These are phyloP conservation scores for Paramisgurnus dabryanus DNA, from an alignment of 2,113 vertebrate species.

Conservation along the genomic window DNA sequence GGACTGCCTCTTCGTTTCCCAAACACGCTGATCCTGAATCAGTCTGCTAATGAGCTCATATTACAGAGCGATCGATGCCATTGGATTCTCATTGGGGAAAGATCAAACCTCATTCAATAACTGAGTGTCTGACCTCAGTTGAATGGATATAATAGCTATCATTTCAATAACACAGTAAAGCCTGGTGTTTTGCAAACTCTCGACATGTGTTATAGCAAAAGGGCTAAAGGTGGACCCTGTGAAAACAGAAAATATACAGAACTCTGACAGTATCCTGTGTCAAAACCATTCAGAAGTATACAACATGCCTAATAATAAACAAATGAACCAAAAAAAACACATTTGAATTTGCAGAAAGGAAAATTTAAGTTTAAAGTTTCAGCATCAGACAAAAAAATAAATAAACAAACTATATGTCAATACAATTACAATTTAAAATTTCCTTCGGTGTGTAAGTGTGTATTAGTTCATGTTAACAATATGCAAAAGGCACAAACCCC, in stretches of 20 bases:
- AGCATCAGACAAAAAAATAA: no score
- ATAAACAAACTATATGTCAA: no score
- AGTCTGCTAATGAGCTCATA: conserved; percentile 86
- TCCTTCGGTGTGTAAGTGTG: no score
- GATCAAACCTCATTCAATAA: conserved; percentile 58
- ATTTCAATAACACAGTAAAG: conserved; percentile 50
- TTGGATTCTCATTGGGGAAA: conserved; percentile 57
- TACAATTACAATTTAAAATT: no score
- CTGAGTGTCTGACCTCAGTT: conserved; percentile 58
- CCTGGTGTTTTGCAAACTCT: conserved; percentile 55
- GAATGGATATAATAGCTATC: conserved; percentile 48
- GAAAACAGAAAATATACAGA: background rate
- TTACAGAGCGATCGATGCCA: conserved; percentile 81
- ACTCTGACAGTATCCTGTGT: background rate
- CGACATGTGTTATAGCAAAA: conserved; percentile 37
- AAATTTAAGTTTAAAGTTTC: no score
- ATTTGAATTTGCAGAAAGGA: no score
- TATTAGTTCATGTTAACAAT: no score
- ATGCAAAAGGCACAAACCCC: no score
- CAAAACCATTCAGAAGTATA: background rate
- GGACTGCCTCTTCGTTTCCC: conserved; percentile 82
- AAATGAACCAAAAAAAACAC: background rate
- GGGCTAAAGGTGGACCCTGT: conserved; percentile 30
- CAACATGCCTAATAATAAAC: background rate
- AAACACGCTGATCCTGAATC: conserved; percentile 80